A percentile compares a stretch with the other conserved stretches of the same genome.
These are phyloP conservation scores for Drosophila ambigua DNA, from an alignment of 1,140 invertebrate genomes.

Conservation along the genomic window DNA sequence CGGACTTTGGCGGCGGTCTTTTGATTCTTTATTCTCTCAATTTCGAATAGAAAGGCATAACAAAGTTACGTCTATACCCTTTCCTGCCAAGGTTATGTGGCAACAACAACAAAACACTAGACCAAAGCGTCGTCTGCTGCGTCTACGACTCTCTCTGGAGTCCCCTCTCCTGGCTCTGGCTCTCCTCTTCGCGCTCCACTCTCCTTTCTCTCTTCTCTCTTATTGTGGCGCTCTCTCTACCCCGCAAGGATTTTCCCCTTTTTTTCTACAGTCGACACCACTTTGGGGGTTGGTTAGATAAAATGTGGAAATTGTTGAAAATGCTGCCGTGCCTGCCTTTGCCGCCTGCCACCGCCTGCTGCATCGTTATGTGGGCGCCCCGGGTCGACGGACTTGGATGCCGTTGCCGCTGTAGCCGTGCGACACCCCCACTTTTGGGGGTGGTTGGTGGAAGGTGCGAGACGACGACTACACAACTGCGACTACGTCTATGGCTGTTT, in stretches of 20 bases:
- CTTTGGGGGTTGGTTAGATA: constrained; percentile 80
- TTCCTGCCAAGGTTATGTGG: constrained; percentile 61
- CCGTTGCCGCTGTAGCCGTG: constrained; percentile 41
- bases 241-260: constrained; percentile 71
- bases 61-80: constrained; percentile 38
- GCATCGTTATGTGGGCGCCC: constrained; percentile 74
- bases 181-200: constrained; percentile 1
- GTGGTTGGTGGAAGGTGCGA: constrained; percentile 70
- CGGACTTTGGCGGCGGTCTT: no score
- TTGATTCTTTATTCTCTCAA: background rate
- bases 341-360: constrained; percentile 57
- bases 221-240: constrained; percentile 23
- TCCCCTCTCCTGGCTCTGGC: constrained; percentile 21
- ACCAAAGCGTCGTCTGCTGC: constrained; percentile 39
- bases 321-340: constrained; percentile 58
- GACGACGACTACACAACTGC: constrained; percentile 59
- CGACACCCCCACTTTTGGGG: constrained; percentile 49
- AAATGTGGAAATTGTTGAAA: constrained; percentile 82
- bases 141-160: constrained; percentile 48
- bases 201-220: constrained; percentile 19
- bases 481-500: constrained; percentile 58
- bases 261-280: constrained; percentile 76
- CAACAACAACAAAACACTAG: constrained; percentile 52
- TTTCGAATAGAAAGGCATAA: constrained; percentile 37
- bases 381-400: constrained; percentile 76